Percentiles rank a stretch among this genome's conserved stretches.
Evolutionary conservation across 2,113 vertebrate genomes (phyloP).

Genomic region (Gasterosteus aculeatus): DNA sequence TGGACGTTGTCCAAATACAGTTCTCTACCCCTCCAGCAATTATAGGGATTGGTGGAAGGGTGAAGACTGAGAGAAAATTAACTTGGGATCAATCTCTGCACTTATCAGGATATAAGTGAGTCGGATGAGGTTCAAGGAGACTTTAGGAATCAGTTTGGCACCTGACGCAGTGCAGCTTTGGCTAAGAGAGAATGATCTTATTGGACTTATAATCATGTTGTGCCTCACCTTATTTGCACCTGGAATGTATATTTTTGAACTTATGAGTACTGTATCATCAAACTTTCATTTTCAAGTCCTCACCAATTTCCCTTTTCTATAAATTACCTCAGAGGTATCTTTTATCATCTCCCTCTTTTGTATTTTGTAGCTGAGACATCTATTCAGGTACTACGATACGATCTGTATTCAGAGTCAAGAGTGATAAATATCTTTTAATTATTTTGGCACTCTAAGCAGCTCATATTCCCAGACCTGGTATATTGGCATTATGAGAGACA

Average conservation of each 20-base stretch:
- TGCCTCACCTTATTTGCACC: conserved; percentile 11
- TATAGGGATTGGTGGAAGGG: conserved; percentile 60
- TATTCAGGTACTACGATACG: conserved; percentile 36
- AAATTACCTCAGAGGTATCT: conserved; percentile 9
- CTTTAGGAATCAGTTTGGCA: conserved; percentile 54
- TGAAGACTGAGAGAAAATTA: conserved; percentile 59
- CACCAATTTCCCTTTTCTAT: neutral
- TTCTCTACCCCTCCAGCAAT: conserved; percentile 68
- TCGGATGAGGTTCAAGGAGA: conserved; percentile 70
- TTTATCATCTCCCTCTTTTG: conserved; percentile 3
- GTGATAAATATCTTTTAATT: conserved; percentile 58
- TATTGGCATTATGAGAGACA: conserved; percentile 46
- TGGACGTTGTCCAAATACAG: conserved; percentile 76
- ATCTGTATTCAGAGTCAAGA: conserved; percentile 52
- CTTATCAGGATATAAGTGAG: conserved; percentile 68
- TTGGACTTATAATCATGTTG: conserved; percentile 8
- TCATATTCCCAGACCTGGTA: conserved; percentile 44
- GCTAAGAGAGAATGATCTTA: conserved; percentile 24
- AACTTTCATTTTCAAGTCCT: conserved; percentile 8
- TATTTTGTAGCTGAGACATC: neutral
- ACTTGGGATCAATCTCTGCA: conserved; percentile 65
- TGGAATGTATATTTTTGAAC: conserved; percentile 29
- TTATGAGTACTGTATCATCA: conserved; percentile 23
- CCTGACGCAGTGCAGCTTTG: conserved; percentile 41
- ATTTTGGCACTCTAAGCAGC: conserved; percentile 13